Evolutionary conservation across 2,888 invertebrate genomes (phyloP).

Genomic region (Polyploca ridens): DNA sequence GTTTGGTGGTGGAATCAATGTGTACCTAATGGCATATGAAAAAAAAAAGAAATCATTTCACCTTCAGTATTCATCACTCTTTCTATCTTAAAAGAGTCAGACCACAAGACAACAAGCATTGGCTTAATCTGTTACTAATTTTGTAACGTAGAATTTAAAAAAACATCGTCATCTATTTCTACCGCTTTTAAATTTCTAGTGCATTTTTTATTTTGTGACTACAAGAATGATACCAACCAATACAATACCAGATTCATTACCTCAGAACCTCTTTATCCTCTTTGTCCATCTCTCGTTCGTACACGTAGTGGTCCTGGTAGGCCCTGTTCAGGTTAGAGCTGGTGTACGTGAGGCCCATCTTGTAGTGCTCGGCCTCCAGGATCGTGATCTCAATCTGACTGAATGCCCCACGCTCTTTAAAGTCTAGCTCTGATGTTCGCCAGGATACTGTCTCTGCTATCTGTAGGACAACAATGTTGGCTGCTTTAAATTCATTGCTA

Average conservation of each 20-base stretch:
- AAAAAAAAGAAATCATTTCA: too few relatives aligned
- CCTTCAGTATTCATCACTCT: too few relatives aligned
- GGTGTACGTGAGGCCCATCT: constrained; percentile 69
- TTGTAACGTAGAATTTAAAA: too few relatives aligned
- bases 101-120: too few relatives aligned
- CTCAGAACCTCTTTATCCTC: constrained; percentile 62
- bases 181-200: too few relatives aligned
- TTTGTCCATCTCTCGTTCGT: constrained; percentile 51
- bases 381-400: constrained; percentile 72
- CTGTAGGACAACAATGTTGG: constrained; percentile 38
- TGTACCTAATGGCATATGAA: constrained; percentile 52
- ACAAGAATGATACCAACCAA: too few relatives aligned
- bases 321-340: constrained; percentile 61
- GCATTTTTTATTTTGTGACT: too few relatives aligned
- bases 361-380: constrained; percentile 67
- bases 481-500: too few relatives aligned
- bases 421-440: constrained; percentile 64
- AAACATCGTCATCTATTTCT: too few relatives aligned
- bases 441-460: constrained; percentile 74
- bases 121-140: too few relatives aligned
- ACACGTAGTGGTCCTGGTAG: constrained; percentile 64
- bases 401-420: constrained; percentile 72
- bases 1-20: constrained; percentile 64
- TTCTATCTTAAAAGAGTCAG: too few relatives aligned
- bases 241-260: constrained; percentile 35